phyloP scores from a whole-genome alignment of 2,888 invertebrate species.

The Halictus quadricinctus region DNA sequence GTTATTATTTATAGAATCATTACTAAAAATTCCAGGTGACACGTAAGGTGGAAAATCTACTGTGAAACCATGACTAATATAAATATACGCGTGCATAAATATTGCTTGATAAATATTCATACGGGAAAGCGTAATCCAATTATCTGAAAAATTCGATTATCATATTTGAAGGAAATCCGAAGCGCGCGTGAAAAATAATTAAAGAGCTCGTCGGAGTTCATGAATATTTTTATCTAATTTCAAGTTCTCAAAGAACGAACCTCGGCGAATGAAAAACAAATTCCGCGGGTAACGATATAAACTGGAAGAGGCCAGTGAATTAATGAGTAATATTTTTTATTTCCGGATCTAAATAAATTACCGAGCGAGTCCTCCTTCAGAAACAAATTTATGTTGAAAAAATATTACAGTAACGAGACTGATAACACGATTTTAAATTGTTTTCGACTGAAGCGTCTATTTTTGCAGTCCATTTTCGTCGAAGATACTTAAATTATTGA shows the following conservation, averaged over 20 bases:
- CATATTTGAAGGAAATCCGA: background rate
- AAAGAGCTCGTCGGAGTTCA: background rate
- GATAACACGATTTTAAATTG: no score
- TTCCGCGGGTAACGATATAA: background rate
- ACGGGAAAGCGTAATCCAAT: background rate
- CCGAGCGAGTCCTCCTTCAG: background rate
- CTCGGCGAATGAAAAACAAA: background rate
- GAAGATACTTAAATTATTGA: background rate
- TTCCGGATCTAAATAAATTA: background rate
- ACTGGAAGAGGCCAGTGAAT: background rate
- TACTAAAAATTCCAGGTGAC: background rate
- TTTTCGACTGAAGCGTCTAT: background rate
- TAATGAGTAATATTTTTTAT: background rate
- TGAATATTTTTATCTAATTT: background rate
- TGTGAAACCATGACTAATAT: background rate
- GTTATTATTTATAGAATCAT: background rate
- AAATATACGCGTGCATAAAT: background rate
- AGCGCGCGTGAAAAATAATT: conserved; percentile 1
- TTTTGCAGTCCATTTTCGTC: no score
- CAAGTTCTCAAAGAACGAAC: background rate
- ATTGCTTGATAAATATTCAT: background rate
- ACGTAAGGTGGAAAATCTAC: background rate
- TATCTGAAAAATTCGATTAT: background rate
- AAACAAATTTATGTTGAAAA: background rate
- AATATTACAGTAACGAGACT: background rate